A percentile compares a stretch with the other conserved stretches of the same genome.
These are phyloP conservation scores for Drosophila serrata DNA, from an alignment of 1,140 invertebrate genomes.

Conservation along the genomic window DNA sequence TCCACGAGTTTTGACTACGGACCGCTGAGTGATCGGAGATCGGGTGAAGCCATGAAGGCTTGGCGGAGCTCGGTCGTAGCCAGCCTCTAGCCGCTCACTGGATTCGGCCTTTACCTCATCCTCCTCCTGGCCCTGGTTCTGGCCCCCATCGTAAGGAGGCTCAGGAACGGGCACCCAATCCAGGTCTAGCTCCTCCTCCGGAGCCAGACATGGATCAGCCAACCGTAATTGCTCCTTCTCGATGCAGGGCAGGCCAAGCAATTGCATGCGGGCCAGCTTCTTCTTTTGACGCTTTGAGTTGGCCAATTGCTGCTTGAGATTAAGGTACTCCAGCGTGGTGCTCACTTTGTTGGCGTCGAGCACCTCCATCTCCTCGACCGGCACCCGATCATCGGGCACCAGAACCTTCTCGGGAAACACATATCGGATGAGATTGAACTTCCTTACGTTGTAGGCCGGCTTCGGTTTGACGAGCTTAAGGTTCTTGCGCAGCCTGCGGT, in stretches of 20 bases:
- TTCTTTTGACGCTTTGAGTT: slow-evolving; percentile 55
- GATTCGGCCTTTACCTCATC: not conserved
- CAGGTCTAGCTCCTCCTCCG: slow-evolving; percentile 48
- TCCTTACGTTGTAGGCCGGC: slow-evolving; percentile 64
- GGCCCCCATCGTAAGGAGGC: slow-evolving; percentile 3
- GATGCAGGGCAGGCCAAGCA: slow-evolving; percentile 71
- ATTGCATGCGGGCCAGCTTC: slow-evolving; percentile 61
- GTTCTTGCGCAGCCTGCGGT: slow-evolving; percentile 72
- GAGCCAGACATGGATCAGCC: slow-evolving; percentile 52
- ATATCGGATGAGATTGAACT: slow-evolving; percentile 82
- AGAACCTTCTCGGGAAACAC: slow-evolving; percentile 65
- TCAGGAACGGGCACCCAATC: slow-evolving; percentile 74
- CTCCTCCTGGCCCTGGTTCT: not conserved
- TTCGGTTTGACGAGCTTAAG: slow-evolving; percentile 69
- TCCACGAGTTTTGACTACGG: too few relatives aligned
- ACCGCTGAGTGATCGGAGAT: not conserved
- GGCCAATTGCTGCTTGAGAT: slow-evolving; percentile 44
- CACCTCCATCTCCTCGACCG: slow-evolving; percentile 49
- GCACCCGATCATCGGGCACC: slow-evolving; percentile 42
- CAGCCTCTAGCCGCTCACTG: slow-evolving; percentile 26
- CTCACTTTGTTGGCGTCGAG: slow-evolving; percentile 58
- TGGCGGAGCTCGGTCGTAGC: slow-evolving; percentile 3
- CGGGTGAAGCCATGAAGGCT: not conserved
- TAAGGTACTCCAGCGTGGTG: slow-evolving; percentile 68
- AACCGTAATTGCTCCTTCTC: slow-evolving; percentile 43